Evolutionary conservation across 2,797 vertebrate genomes (phyloP).

Genomic region (Labeo calbasu): DNA sequence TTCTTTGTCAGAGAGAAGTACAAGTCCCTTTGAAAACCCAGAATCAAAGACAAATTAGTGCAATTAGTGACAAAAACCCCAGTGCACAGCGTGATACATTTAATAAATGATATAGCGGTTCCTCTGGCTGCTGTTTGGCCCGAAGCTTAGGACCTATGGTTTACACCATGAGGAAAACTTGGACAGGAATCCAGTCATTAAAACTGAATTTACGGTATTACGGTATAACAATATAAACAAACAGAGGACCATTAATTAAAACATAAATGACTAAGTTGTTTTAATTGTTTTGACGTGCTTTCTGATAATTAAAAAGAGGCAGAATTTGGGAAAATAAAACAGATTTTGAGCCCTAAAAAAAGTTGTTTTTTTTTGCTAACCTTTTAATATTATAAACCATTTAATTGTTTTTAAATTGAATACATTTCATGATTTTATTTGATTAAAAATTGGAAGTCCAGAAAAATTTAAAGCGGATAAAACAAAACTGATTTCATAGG

Average conservation of each 20-base stretch:
- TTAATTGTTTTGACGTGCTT: too few species aligned
- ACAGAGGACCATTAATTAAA: too few species aligned
- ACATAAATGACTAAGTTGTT: too few species aligned
- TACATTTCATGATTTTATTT: neutral
- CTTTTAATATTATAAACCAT: too few species aligned
- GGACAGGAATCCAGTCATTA: neutral
- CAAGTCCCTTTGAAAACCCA: slow-evolving; percentile 8
- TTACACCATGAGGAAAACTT: neutral
- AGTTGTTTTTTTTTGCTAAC: too few species aligned
- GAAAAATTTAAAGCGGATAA: too few species aligned
- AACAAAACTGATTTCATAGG: neutral
- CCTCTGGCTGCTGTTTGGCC: slow-evolving; percentile 48
- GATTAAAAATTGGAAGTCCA: neutral
- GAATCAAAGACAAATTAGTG: slow-evolving; percentile 22
- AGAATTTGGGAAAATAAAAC: too few species aligned
- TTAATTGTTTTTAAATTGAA: neutral
- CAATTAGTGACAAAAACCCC: slow-evolving; percentile 51
- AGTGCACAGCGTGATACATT: slow-evolving; percentile 49
- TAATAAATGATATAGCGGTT: neutral
- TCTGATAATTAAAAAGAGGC: too few species aligned
- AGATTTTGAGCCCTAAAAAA: too few species aligned
- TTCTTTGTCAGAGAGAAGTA: neutral
- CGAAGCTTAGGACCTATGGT: neutral
- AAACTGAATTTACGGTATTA: neutral
- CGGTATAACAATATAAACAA: too few species aligned